Evolutionary conservation across 2,888 invertebrate genomes (phyloP).

Genomic region (Timema podura): DNA sequence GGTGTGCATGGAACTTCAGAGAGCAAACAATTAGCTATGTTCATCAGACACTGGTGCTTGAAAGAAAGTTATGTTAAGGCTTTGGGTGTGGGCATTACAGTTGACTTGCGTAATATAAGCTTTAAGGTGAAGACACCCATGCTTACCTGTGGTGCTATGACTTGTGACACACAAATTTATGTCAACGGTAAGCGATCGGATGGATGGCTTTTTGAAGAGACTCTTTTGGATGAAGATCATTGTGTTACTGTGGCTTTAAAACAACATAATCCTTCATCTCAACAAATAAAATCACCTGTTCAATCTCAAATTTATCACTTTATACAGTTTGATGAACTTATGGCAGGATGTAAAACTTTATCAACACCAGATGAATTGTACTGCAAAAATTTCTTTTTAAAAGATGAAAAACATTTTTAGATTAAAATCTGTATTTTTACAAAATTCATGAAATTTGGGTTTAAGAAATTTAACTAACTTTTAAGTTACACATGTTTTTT

Average conservation of each 20-base stretch:
- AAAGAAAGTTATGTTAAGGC: conserved; percentile 96
- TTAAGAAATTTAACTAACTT: too few relatives aligned
- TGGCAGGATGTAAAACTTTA: conserved; percentile 52
- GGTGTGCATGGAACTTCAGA: conserved; percentile 50
- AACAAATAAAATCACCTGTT: neutral
- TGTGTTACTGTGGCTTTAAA: conserved; percentile 71
- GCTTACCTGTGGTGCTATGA: conserved; percentile 44
- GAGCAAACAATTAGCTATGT: conserved; percentile 66
- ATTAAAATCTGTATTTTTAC: too few relatives aligned
- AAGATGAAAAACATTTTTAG: conserved; percentile 44
- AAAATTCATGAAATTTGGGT: too few relatives aligned
- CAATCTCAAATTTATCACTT: conserved; percentile 47
- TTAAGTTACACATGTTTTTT: too few relatives aligned
- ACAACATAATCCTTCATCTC: conserved; percentile 34
- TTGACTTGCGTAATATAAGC: conserved; percentile 70
- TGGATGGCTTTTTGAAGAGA: conserved; percentile 82
- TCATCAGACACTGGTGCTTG: conserved; percentile 88
- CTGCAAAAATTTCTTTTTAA: conserved; percentile 54
- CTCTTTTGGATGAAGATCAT: conserved; percentile 68
- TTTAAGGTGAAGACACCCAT: conserved; percentile 61
- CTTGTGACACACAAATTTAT: conserved; percentile 63
- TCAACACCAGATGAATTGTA: conserved; percentile 53
- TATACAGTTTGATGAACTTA: conserved; percentile 57
- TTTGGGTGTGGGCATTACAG: conserved; percentile 76
- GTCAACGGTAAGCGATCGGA: conserved; percentile 54